Evolutionary conservation across 1,140 invertebrate genomes (phyloP).

Genomic region (Zophobas atratus): DNA sequence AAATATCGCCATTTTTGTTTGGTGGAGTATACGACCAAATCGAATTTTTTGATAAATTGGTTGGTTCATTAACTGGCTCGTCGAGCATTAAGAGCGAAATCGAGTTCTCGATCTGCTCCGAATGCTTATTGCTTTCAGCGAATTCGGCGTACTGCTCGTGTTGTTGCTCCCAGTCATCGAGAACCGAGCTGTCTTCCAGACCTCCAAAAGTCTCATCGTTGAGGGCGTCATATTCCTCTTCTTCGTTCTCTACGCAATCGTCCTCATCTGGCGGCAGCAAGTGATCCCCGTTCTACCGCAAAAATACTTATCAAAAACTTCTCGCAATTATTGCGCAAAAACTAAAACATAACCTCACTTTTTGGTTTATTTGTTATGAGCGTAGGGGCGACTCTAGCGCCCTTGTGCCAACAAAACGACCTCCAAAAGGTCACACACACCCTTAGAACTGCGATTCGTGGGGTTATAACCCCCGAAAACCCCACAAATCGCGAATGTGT

Average conservation of each 20-base stretch:
- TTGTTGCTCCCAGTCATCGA: conserved; percentile 82
- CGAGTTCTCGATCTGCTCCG: conserved; percentile 70
- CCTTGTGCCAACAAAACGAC: not conserved
- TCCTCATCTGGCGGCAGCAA: conserved; percentile 70
- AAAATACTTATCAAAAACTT: not conserved
- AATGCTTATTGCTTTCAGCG: conserved; percentile 70
- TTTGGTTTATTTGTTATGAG: conserved; percentile 8
- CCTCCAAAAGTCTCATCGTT: conserved; percentile 93
- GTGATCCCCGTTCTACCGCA: conserved; percentile 62
- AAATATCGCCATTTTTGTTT: conserved; percentile 59
- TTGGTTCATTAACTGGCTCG: conserved; percentile 21
- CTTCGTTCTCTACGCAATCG: conserved; percentile 79
- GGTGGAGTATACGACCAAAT: conserved; percentile 62
- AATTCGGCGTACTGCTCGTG: conserved; percentile 79
- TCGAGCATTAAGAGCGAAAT: conserved; percentile 73
- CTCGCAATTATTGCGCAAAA: conserved; percentile 29
- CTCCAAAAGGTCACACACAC: not conserved
- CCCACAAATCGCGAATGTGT: not conserved
- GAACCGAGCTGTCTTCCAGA: conserved; percentile 70
- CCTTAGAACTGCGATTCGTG: not conserved
- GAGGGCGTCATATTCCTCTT: conserved; percentile 90
- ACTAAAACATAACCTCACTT: conserved; percentile 28
- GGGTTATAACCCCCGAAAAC: not conserved
- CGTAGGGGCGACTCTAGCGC: not conserved
- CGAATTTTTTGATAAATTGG: conserved; percentile 50